Evolutionary conservation across 1,140 invertebrate species (phyloP).

Genomic region (fruit fly (Drosophila melanogaster)): DNA sequence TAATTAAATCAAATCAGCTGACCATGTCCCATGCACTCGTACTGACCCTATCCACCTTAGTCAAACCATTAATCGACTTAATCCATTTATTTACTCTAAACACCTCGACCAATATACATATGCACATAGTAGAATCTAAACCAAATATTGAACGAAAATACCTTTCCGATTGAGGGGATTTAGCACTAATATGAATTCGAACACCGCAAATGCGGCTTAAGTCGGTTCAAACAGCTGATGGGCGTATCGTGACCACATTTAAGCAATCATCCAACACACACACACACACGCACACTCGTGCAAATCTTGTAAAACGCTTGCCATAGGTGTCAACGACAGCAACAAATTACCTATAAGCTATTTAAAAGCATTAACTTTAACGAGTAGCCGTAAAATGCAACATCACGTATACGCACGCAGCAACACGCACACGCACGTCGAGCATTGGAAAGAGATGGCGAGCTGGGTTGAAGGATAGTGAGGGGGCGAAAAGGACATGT

Average conservation of each 20-base stretch:
- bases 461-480: slow-evolving; percentile 1
- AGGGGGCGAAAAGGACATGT: slow-evolving; percentile 46
- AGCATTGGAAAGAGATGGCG: background rate
- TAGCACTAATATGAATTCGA: slow-evolving; percentile 17
- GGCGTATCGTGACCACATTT: slow-evolving; percentile 53
- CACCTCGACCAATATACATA: background rate
- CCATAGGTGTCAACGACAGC: slow-evolving; percentile 60
- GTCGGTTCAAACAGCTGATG: slow-evolving; percentile 63
- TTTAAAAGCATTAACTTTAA: slow-evolving; percentile 65
- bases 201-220: slow-evolving; percentile 10
- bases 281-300: slow-evolving; percentile 18
- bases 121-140: background rate
- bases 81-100: background rate
- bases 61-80: no score
- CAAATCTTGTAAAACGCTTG: slow-evolving; percentile 63
- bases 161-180: background rate
- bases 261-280: slow-evolving; percentile 14
- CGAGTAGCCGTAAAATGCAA: slow-evolving; percentile 70
- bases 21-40: no score
- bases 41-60: background rate
- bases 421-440: background rate
- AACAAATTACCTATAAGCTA: slow-evolving; percentile 64
- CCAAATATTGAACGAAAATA: background rate
- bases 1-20: background rate
- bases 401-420: slow-evolving; percentile 57